These are phyloP conservation scores for Drosophila subsilvestris DNA, from an alignment of 2,888 invertebrate genomes.

Conservation along the genomic window DNA sequence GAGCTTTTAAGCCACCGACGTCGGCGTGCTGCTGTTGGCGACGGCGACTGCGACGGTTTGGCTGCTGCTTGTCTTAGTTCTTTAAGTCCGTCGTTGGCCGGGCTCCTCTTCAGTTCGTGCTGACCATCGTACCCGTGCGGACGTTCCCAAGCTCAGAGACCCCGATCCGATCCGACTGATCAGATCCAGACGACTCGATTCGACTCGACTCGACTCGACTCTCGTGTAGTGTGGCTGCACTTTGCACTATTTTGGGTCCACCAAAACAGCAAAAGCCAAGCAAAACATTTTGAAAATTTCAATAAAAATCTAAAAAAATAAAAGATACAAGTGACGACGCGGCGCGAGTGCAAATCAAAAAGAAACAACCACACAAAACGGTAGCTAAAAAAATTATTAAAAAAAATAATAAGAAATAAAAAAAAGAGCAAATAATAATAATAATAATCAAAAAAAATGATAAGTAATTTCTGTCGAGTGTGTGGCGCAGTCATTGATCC, in stretches of 20 bases:
- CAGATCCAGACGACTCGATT: neutral
- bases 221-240: slow-evolving; percentile 48
- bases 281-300: slow-evolving; percentile 16
- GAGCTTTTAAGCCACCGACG: slow-evolving; percentile 63
- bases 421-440: slow-evolving; percentile 40
- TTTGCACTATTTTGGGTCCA: slow-evolving; percentile 26
- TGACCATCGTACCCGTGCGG: slow-evolving; percentile 84
- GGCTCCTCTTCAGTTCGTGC: slow-evolving; percentile 85
- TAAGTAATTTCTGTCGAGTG: slow-evolving; percentile 32
- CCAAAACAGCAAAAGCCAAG: slow-evolving; percentile 10
- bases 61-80: slow-evolving; percentile 81
- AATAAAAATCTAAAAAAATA: slow-evolving; percentile 1
- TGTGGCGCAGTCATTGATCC: slow-evolving; percentile 35
- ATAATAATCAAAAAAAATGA: slow-evolving; percentile 33
- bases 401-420: slow-evolving; percentile 14
- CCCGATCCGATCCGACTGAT: neutral
- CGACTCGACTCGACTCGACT: slow-evolving; percentile 7
- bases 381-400: slow-evolving; percentile 35
- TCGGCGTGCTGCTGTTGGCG: slow-evolving; percentile 62
- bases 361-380: slow-evolving; percentile 18
- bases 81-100: slow-evolving; percentile 84
- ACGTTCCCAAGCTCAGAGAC: slow-evolving; percentile 72
- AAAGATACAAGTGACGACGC: slow-evolving; percentile 55
- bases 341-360: slow-evolving; percentile 57
- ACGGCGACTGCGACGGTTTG: slow-evolving; percentile 59